Conservation (phyloP, 1,140 invertebrate genomes). For the Lepidurus arcticus region DNA sequence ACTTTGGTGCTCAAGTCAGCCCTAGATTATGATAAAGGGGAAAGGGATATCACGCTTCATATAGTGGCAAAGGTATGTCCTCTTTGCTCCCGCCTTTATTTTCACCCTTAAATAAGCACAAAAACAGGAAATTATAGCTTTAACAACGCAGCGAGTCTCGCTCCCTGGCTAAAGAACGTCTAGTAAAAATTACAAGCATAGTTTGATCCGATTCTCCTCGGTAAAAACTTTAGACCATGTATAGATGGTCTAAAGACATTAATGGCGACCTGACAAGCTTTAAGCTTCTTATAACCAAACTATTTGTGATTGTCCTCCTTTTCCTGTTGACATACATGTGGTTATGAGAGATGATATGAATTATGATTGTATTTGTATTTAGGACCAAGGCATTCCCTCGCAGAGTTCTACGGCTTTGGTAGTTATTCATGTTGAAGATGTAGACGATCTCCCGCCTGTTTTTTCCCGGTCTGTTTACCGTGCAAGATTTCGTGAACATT, state of each 20-base stretch:
- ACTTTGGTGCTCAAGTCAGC: constrained; percentile 14
- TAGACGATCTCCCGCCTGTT: constrained; percentile 47
- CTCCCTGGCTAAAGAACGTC: too few species aligned
- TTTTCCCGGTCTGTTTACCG: constrained; percentile 29
- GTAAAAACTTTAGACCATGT: neutral
- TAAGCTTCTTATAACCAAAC: neutral
- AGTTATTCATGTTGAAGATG: constrained; percentile 42
- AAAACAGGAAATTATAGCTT: too few species aligned
- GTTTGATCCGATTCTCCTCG: neutral
- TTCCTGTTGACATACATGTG: too few species aligned
- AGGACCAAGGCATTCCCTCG: constrained; percentile 33
- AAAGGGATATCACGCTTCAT: constrained; percentile 18
- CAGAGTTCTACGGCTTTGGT: constrained; percentile 41
- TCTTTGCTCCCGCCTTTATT: neutral
- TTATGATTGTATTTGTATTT: neutral
- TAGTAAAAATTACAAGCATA: neutral
- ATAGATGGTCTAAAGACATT: neutral
- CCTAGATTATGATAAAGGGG: neutral
- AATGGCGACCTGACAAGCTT: neutral
- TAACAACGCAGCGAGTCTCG: too few species aligned
- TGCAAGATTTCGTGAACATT: constrained; percentile 27
- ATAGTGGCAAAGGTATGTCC: neutral
- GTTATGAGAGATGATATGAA: neutral
- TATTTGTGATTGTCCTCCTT: neutral
- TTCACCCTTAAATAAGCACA: neutral